These are phyloP conservation scores for Ernsta delagoae DNA, from an alignment of 2,888 invertebrate genomes.

Conservation along the genomic window DNA sequence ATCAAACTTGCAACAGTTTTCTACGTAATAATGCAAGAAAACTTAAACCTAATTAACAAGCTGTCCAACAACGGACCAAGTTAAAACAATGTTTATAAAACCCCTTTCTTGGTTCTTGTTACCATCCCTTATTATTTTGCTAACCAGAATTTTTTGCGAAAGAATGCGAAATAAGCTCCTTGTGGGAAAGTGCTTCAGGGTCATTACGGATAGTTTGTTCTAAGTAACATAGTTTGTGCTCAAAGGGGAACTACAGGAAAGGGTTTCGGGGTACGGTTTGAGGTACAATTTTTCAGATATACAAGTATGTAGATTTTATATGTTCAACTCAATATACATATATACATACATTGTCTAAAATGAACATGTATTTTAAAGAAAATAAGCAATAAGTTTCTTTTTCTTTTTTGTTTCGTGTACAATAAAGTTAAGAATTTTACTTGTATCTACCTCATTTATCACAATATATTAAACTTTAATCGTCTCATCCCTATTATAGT, in stretches of 20 bases:
- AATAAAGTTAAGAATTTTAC: too few relatives aligned
- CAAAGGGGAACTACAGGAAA: constrained; percentile 1
- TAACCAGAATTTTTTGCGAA: constrained; percentile 24
- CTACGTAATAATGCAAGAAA: constrained; percentile 39
- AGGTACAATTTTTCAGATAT: neutral
- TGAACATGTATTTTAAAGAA: too few relatives aligned
- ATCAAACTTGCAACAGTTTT: constrained; percentile 26
- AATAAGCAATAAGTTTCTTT: too few relatives aligned
- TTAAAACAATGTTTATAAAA: constrained; percentile 38
- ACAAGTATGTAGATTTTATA: too few relatives aligned
- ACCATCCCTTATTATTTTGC: constrained; percentile 30
- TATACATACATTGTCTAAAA: neutral
- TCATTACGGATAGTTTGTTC: constrained; percentile 23
- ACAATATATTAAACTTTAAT: too few relatives aligned
- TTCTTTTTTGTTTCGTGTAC: too few relatives aligned
- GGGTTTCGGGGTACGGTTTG: neutral
- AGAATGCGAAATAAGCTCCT: constrained; percentile 28
- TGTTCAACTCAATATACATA: neutral
- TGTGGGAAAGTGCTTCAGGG: constrained; percentile 7
- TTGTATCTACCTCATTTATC: too few relatives aligned
- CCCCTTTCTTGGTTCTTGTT: constrained; percentile 20
- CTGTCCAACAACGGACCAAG: constrained; percentile 38
- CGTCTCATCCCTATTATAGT: neutral
- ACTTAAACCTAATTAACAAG: constrained; percentile 43
- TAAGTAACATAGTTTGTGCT: constrained; percentile 16